A percentile compares a stretch with the other conserved stretches of the same genome.
Evolutionary conservation across 1,140 invertebrate species (phyloP).

Genomic region (Achroia grisella): DNA sequence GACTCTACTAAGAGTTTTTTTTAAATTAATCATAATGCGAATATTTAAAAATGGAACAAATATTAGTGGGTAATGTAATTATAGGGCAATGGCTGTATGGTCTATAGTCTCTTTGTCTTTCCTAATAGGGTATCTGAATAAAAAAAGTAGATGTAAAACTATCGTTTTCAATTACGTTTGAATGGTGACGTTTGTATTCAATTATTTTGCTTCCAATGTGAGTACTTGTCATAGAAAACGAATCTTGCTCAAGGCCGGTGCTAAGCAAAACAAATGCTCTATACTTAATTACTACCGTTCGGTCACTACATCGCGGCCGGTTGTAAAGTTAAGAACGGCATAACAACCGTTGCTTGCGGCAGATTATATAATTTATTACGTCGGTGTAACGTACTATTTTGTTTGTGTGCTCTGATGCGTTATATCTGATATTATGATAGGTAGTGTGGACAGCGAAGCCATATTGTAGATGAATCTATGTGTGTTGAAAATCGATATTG

Average conservation of each 20-base stretch:
- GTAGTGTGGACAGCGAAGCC: conserved; percentile 42
- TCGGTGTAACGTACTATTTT: conserved; percentile 15
- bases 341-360: conserved; percentile 7
- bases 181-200: not conserved
- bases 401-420: conserved; percentile 13
- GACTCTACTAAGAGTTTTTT: too few relatives aligned
- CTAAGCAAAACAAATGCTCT: conserved; percentile 29
- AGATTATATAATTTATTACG: conserved; percentile 10
- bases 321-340: conserved; percentile 11
- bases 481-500: conserved; percentile 61
- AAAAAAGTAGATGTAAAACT: too few relatives aligned
- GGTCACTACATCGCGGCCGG: conserved; percentile 12
- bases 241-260: conserved; percentile 35
- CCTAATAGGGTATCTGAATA: too few relatives aligned
- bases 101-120: too few relatives aligned
- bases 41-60: too few relatives aligned
- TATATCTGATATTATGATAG: conserved; percentile 16
- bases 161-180: too few relatives aligned
- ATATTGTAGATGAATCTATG: conserved; percentile 47
- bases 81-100: too few relatives aligned
- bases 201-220: not conserved
- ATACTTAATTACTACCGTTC: conserved; percentile 46
- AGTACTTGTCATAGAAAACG: conserved; percentile 22
- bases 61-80: too few relatives aligned
- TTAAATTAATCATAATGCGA: too few relatives aligned